phyloP scores from a whole-genome alignment of 2,797 vertebrate species.

The Monodelphis domestica region DNA sequence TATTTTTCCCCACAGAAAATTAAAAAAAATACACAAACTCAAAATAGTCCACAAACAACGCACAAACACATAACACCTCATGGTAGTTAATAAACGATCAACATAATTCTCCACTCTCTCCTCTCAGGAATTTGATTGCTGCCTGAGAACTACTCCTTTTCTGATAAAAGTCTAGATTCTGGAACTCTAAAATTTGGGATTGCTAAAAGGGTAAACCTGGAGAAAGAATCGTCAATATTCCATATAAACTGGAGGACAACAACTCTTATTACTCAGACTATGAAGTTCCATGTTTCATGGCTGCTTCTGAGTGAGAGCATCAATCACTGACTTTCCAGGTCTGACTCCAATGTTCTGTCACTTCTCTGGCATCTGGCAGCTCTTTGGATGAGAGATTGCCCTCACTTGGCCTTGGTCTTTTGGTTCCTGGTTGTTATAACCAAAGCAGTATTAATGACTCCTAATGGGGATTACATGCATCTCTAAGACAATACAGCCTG shows the following conservation, averaged over 20 bases:
- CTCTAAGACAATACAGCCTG: not conserved
- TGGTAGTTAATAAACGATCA: not conserved
- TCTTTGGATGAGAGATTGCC: not conserved
- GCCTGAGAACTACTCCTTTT: not conserved
- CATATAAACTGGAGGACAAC: not conserved
- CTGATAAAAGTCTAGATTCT: not conserved
- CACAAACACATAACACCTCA: not conserved
- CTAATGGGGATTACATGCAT: not conserved
- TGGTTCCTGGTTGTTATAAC: not conserved
- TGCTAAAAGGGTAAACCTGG: not conserved
- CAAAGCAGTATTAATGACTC: not conserved
- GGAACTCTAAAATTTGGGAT: not conserved
- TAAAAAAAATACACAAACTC: not conserved
- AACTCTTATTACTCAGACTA: not conserved
- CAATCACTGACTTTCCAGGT: not conserved
- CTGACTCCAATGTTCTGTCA: not conserved
- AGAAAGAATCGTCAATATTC: not conserved
- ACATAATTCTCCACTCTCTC: not conserved
- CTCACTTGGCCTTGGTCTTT: not conserved
- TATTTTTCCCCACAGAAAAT: not conserved
- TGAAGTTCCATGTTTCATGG: not conserved
- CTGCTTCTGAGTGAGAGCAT: not conserved
- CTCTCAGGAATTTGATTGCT: not conserved
- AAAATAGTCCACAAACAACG: not conserved
- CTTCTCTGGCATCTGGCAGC: not conserved